Conservation (phyloP, 2,113 vertebrate genomes). For the Dermatemys mawii region DNA sequence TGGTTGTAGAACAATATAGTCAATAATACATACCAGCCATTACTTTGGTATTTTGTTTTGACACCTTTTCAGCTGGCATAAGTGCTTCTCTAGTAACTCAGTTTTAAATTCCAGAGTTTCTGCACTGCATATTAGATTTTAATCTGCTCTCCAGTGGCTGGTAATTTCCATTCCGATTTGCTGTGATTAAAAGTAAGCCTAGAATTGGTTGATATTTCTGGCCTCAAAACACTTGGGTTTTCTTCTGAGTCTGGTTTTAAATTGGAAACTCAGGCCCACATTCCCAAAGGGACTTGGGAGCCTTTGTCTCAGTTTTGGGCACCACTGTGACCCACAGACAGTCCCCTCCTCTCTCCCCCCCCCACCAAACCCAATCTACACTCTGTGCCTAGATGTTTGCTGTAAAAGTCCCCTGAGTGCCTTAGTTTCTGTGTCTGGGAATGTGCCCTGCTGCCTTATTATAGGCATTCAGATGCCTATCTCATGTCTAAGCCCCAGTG, state of each 20-base stretch:
- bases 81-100: neutral
- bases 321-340: too few relatives aligned
- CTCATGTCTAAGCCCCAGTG: too few relatives aligned
- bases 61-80: neutral
- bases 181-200: conserved; percentile 50
- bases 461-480: too few relatives aligned
- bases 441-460: too few relatives aligned
- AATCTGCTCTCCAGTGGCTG: conserved; percentile 31
- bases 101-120: conserved; percentile 30
- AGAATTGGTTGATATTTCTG: conserved; percentile 29
- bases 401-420: too few relatives aligned
- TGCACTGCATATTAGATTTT: neutral
- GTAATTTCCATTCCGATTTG: conserved; percentile 31
- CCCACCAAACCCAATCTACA: too few relatives aligned
- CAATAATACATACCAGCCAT: neutral
- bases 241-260: conserved; percentile 48
- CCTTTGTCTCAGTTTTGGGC: too few relatives aligned
- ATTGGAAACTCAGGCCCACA: neutral
- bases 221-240: conserved; percentile 19
- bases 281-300: too few relatives aligned
- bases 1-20: neutral
- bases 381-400: too few relatives aligned
- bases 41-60: neutral
- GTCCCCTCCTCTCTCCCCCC: too few relatives aligned
- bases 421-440: too few relatives aligned